phyloP scores from a whole-genome alignment of 2,888 invertebrate genomes.

The Pyrrhosoma nymphula region DNA sequence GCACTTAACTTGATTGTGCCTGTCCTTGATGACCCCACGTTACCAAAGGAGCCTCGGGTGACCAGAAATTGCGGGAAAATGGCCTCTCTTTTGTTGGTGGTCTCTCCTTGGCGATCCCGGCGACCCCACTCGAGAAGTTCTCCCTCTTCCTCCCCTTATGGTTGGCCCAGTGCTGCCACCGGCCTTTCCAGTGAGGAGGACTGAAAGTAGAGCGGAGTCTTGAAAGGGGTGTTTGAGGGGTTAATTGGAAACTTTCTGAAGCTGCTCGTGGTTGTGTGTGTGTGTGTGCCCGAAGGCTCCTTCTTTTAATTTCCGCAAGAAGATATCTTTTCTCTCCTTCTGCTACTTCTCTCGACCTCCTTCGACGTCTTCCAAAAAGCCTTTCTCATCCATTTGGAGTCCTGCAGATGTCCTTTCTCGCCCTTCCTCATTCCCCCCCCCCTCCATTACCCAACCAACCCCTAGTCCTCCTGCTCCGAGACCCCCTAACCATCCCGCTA shows the following conservation, averaged over 20 bases:
- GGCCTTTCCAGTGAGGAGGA: too few species aligned
- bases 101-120: background rate
- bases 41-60: background rate
- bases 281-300: background rate
- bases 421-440: background rate
- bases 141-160: background rate
- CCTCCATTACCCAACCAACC: background rate
- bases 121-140: background rate
- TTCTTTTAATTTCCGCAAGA: conserved; percentile 61
- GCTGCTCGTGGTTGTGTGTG: background rate
- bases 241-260: conserved; percentile 64
- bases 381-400: background rate
- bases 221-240: conserved; percentile 29
- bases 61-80: background rate
- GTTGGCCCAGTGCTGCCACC: background rate
- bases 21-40: too few species aligned
- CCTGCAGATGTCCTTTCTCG: conserved; percentile 15
- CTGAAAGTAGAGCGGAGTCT: too few species aligned
- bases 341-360: background rate
- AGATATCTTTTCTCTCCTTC: conserved; percentile 39
- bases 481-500: too few species aligned
- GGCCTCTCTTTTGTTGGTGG: background rate
- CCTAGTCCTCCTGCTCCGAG: background rate
- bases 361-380: background rate
- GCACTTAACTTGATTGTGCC: too few species aligned